phyloP scores from a whole-genome alignment of 2,888 invertebrate species.

The Luperina testacea region DNA sequence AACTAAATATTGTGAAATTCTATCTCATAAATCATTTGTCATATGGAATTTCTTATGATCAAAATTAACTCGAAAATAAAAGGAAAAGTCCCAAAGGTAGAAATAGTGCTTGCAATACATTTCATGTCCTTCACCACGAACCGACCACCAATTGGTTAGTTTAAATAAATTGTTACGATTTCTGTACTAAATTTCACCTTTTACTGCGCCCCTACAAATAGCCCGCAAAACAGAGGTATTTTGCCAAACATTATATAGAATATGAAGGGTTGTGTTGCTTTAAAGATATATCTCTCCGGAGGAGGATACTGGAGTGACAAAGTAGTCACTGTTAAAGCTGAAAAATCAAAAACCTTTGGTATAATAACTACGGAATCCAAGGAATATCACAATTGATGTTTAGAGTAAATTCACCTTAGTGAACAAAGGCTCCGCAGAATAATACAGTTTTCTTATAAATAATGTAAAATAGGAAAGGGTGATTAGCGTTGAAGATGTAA shows the following conservation, averaged over 20 bases:
- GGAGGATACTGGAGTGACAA: conserved; percentile 28
- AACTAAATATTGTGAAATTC: not conserved
- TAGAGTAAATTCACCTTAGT: conserved; percentile 34
- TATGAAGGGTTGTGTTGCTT: conserved; percentile 53
- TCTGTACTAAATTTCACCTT: conserved; percentile 46
- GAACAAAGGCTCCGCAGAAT: conserved; percentile 63
- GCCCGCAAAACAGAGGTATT: conserved; percentile 50
- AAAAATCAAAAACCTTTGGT: not conserved
- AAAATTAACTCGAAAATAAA: not conserved
- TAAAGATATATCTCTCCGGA: conserved; percentile 43
- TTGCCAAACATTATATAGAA: conserved; percentile 40
- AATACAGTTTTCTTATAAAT: conserved; percentile 41
- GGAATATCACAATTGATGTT: conserved; percentile 10
- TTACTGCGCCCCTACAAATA: conserved; percentile 39
- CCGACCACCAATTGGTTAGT: conserved; percentile 8
- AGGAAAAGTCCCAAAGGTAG: not conserved
- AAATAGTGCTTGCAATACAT: conserved; percentile 29
- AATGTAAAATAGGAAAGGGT: conserved; percentile 64
- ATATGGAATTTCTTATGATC: not conserved
- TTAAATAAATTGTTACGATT: not conserved
- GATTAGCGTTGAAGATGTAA: conserved; percentile 62
- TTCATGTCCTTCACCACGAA: conserved; percentile 32
- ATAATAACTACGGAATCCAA: conserved; percentile 24
- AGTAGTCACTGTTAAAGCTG: conserved; percentile 29
- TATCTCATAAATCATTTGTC: not conserved